Conservation (phyloP, 2,113 vertebrate genomes). For the Trematomus loennbergii region DNA sequence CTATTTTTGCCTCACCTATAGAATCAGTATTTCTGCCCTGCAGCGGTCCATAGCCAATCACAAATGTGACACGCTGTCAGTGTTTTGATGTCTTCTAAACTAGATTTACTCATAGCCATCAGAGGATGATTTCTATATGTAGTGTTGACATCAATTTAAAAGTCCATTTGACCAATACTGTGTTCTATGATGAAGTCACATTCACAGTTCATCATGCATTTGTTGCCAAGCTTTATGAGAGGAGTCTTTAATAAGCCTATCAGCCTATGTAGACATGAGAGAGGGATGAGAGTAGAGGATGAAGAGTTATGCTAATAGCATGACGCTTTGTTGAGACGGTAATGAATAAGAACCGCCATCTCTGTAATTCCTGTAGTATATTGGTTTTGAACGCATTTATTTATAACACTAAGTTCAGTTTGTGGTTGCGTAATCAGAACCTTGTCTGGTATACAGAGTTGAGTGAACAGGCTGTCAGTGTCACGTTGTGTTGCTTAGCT, state of each 20-base stretch:
- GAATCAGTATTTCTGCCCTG: neutral
- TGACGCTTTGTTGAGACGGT: neutral
- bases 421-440: neutral
- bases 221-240: too few species aligned
- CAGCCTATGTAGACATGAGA: neutral
- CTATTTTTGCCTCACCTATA: neutral
- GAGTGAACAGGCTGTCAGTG: neutral
- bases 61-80: neutral
- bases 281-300: neutral
- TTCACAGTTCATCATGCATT: neutral
- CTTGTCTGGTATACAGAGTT: neutral
- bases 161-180: neutral
- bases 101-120: neutral
- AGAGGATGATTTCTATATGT: neutral
- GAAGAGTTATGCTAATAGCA: neutral
- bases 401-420: neutral
- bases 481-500: neutral
- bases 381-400: neutral
- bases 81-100: neutral
- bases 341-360: neutral
- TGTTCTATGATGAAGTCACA: neutral
- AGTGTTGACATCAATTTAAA: neutral
- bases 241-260: neutral
- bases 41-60: neutral
- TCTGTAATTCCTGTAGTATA: neutral